A percentile compares a stretch with the other conserved stretches of the same genome.
These are phyloP conservation scores for Albula glossodonta DNA, from an alignment of 2,113 vertebrate genomes.

Conservation along the genomic window DNA sequence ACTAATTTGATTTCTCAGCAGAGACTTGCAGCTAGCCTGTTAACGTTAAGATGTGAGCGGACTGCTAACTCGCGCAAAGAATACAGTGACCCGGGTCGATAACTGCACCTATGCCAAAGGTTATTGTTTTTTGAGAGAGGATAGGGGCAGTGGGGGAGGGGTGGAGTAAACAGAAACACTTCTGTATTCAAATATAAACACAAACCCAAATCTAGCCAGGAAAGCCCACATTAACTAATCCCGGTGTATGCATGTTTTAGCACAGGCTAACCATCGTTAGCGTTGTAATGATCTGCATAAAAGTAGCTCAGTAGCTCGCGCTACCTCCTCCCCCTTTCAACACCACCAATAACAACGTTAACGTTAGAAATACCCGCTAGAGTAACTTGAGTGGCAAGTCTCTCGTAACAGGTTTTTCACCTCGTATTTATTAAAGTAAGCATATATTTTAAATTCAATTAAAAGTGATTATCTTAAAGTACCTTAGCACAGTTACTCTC, in stretches of 20 bases:
- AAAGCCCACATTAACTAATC: neutral
- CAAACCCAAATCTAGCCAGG: neutral
- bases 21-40: neutral
- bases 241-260: neutral
- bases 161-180: neutral
- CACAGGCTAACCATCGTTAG: neutral
- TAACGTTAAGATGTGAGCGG: neutral
- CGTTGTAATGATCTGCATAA: neutral
- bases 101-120: conserved; percentile 13
- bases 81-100: neutral
- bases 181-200: neutral
- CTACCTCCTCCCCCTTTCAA: neutral
- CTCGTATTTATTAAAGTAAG: no score
- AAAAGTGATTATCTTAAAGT: no score
- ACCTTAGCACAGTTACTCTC: neutral
- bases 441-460: no score
- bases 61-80: neutral
- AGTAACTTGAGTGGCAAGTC: neutral
- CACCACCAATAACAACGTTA: neutral
- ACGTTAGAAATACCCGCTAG: neutral
- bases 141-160: neutral
- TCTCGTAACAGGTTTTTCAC: neutral
- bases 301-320: neutral
- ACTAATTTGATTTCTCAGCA: neutral
- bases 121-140: neutral